A percentile compares a stretch with the other conserved stretches of the same genome.
phyloP scores from a whole-genome alignment of 2,888 invertebrate species.

The Ichneumoninae sp. region DNA sequence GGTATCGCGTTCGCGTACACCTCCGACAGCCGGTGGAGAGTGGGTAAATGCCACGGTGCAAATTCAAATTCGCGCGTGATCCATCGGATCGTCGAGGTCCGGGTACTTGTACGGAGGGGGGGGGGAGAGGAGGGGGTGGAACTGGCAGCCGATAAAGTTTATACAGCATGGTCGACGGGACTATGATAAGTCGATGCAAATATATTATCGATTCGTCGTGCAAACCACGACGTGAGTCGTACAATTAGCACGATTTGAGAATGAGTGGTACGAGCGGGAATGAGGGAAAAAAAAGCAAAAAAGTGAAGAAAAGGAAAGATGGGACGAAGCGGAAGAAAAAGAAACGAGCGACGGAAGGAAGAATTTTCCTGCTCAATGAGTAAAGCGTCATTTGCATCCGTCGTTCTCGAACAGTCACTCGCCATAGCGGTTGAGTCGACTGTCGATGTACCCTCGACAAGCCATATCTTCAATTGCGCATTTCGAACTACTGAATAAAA shows the following conservation, averaged over 20 bases:
- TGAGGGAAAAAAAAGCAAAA: background rate
- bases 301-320: background rate
- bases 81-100: conserved; percentile 47
- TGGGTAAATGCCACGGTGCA: conserved; percentile 60
- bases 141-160: conserved; percentile 42
- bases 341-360: background rate
- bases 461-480: conserved; percentile 28
- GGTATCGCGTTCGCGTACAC: conserved; percentile 55
- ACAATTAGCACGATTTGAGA: conserved; percentile 55
- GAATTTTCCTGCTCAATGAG: conserved; percentile 28
- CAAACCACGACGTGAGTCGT: conserved; percentile 22
- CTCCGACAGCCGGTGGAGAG: conserved; percentile 22
- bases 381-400: conserved; percentile 19
- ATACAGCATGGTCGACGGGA: conserved; percentile 42
- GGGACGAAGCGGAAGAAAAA: background rate
- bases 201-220: conserved; percentile 60
- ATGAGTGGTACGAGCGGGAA: background rate
- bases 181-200: conserved; percentile 65
- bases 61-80: conserved; percentile 66
- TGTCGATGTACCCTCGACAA: conserved; percentile 12
- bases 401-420: conserved; percentile 2
- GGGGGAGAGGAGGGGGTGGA: background rate
- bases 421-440: background rate
- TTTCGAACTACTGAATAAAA: conserved; percentile 35
- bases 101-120: conserved; percentile 9